Conservation (phyloP, 53 echinoderm and acorn worm species). For the Arbacia lixula region DNA sequence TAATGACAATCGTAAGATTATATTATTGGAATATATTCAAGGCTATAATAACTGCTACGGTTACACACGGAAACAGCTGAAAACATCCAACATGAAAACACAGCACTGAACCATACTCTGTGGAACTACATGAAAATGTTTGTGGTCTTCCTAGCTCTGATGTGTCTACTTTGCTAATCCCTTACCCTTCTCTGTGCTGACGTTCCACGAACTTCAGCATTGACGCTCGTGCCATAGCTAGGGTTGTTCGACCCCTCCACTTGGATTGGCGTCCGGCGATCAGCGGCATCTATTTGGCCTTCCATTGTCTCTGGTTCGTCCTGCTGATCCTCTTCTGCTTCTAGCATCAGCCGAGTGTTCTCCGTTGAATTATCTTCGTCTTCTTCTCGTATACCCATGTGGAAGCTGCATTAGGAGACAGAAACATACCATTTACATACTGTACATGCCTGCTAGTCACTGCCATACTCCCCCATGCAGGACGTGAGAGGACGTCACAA, state of each 20-base stretch:
- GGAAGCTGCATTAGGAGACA: slow-evolving; percentile 23
- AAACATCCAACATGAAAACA: too few species aligned
- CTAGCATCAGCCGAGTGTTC: slow-evolving; percentile 36
- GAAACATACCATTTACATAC: too few species aligned
- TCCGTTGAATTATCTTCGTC: slow-evolving; percentile 45
- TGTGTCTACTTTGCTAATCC: too few species aligned
- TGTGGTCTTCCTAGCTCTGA: too few species aligned
- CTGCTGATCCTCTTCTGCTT: slow-evolving; percentile 13
- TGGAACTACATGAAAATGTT: too few species aligned
- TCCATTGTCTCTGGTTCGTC: slow-evolving; percentile 14
- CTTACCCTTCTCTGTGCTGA: slow-evolving; percentile 42
- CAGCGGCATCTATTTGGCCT: neutral
- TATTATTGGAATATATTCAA: too few species aligned
- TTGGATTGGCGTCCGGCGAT: slow-evolving; percentile 24
- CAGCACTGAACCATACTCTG: too few species aligned
- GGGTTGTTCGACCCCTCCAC: slow-evolving; percentile 42
- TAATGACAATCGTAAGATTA: too few species aligned
- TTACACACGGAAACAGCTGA: too few species aligned
- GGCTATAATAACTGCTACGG: too few species aligned
- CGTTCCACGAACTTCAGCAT: slow-evolving; percentile 5
- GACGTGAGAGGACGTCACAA: slow-evolving; percentile 51
- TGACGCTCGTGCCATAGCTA: slow-evolving; percentile 39
- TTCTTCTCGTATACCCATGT: slow-evolving; percentile 38
- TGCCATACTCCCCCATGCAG: neutral
- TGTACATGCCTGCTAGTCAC: too few species aligned